Percentiles rank a stretch among this genome's conserved stretches.
Conservation (phyloP, 2,113 vertebrate genomes). For the Rhinoderma darwinii region DNA sequence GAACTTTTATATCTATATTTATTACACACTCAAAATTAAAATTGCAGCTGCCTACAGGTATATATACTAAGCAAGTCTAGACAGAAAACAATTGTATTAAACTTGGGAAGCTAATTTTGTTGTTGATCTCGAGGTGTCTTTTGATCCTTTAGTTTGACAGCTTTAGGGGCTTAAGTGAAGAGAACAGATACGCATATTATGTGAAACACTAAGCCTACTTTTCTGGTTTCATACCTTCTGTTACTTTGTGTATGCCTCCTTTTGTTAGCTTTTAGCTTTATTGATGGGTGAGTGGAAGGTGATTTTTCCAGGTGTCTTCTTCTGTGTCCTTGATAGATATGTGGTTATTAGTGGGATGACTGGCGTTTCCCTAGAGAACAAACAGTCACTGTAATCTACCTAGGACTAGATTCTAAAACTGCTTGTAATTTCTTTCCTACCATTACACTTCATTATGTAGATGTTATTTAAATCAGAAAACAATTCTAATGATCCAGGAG, state of each 20-base stretch:
- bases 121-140: background rate
- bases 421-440: too few species aligned
- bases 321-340: background rate
- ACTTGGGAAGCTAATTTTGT: background rate
- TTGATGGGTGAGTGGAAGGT: background rate
- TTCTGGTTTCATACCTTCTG: background rate
- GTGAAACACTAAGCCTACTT: background rate
- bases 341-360: background rate
- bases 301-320: background rate
- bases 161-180: constrained; percentile 2
- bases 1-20: background rate
- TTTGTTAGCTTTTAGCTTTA: background rate
- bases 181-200: constrained; percentile 1
- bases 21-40: background rate
- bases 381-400: too few species aligned
- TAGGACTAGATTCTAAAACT: background rate
- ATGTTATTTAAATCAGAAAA: too few species aligned
- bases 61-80: constrained; percentile 10
- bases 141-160: constrained; percentile 24
- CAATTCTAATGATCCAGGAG: too few species aligned
- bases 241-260: background rate
- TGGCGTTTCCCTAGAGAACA: background rate
- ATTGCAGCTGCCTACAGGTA: background rate
- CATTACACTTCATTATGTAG: too few species aligned
- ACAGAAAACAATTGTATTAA: constrained; percentile 13